phyloP scores from a whole-genome alignment of 2,797 vertebrate species.

The Moxostoma hubbsi region DNA sequence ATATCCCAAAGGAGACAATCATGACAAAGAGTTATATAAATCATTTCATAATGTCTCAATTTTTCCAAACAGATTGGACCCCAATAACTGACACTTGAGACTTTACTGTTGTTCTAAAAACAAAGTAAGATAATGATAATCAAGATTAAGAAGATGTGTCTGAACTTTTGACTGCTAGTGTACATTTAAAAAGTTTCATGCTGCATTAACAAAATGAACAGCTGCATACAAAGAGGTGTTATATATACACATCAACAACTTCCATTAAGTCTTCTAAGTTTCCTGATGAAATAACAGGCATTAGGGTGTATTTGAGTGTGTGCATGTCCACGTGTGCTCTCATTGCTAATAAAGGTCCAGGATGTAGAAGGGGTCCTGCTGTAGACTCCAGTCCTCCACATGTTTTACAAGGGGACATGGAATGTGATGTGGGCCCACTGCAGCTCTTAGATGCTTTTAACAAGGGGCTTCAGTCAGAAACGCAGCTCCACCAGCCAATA shows the following conservation, averaged over 20 bases:
- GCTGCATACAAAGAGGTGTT: slow-evolving; percentile 33
- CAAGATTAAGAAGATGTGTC: too few relatives aligned
- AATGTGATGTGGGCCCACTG: slow-evolving; percentile 45
- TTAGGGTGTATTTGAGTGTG: slow-evolving; percentile 29
- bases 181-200: not conserved
- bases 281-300: slow-evolving; percentile 19
- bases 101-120: too few relatives aligned
- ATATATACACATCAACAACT: slow-evolving; percentile 23
- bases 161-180: too few relatives aligned
- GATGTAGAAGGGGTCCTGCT: slow-evolving; percentile 49
- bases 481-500: slow-evolving; percentile 2
- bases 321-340: slow-evolving; percentile 38
- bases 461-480: slow-evolving; percentile 28
- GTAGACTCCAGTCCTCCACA: slow-evolving; percentile 43
- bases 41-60: too few relatives aligned
- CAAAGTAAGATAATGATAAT: too few relatives aligned
- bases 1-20: too few relatives aligned
- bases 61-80: too few relatives aligned
- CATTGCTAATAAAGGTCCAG: slow-evolving; percentile 49
- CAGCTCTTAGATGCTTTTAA: slow-evolving; percentile 43
- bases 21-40: too few relatives aligned
- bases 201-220: slow-evolving; percentile 21
- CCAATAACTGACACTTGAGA: too few relatives aligned
- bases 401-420: slow-evolving; percentile 58
- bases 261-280: slow-evolving; percentile 36